Conservation (phyloP, 2,888 invertebrate genomes). For the Cantharis flavilabris region DNA sequence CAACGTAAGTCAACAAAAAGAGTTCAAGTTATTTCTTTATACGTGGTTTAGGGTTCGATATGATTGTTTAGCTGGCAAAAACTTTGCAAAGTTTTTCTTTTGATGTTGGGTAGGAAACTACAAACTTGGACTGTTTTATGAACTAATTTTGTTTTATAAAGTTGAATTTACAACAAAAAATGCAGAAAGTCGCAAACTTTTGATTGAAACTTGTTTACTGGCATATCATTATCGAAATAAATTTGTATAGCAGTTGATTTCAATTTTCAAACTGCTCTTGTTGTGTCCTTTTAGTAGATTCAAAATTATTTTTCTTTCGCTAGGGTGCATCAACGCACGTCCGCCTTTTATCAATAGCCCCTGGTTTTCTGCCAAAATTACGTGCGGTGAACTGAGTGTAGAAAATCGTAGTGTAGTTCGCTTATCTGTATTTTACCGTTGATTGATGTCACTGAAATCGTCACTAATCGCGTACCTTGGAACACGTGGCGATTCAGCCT, state of each 20-base stretch:
- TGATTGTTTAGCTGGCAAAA: constrained; percentile 7
- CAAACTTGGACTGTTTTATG: constrained; percentile 3
- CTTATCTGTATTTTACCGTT: constrained; percentile 52
- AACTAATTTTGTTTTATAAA: constrained; percentile 4
- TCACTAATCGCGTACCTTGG: constrained; percentile 52
- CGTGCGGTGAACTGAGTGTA: constrained; percentile 26
- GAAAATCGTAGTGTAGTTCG: constrained; percentile 44
- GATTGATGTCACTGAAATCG: constrained; percentile 51
- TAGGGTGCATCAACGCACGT: background rate
- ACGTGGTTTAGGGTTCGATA: background rate
- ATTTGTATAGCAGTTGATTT: constrained; percentile 1
- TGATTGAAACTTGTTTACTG: constrained; percentile 4
- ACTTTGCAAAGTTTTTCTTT: constrained; percentile 9
- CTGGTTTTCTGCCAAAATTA: background rate
- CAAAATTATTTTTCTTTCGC: background rate
- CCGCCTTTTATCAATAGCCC: background rate
- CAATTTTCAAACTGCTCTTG: constrained; percentile 1
- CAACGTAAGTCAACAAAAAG: background rate
- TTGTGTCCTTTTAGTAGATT: background rate
- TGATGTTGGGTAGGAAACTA: constrained; percentile 1
- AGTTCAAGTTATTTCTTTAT: background rate
- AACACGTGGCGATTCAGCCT: constrained; percentile 49
- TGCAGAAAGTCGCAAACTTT: background rate
- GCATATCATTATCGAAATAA: constrained; percentile 3
- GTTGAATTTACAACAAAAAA: constrained; percentile 2